phyloP scores from a whole-genome alignment of 2,888 invertebrate genomes.

The Argynnis bischoffii region DNA sequence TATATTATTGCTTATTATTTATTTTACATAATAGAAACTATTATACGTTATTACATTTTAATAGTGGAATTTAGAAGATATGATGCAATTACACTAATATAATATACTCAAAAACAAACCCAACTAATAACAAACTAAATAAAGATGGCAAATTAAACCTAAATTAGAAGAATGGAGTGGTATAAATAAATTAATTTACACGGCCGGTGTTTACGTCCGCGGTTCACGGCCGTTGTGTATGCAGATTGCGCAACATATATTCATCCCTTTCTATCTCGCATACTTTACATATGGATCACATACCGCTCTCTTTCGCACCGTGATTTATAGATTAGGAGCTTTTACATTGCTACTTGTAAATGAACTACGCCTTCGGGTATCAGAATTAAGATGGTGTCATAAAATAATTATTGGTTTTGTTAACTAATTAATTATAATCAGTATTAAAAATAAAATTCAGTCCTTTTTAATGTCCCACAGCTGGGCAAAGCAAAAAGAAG shows the following conservation, averaged over 20 bases:
- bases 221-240: constrained; percentile 62
- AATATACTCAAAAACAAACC: no score
- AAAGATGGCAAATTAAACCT: constrained; percentile 34
- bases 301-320: constrained; percentile 53
- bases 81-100: no score
- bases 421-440: constrained; percentile 32
- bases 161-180: constrained; percentile 41
- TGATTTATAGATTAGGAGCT: constrained; percentile 69
- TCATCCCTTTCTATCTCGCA: constrained; percentile 38
- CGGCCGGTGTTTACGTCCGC: constrained; percentile 67
- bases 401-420: constrained; percentile 70
- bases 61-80: no score
- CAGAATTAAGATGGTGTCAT: constrained; percentile 65
- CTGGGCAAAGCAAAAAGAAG: no score
- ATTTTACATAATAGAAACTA: no score
- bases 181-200: constrained; percentile 49
- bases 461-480: no score
- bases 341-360: constrained; percentile 65
- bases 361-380: constrained; percentile 63
- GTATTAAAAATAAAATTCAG: neutral
- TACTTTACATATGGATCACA: constrained; percentile 30
- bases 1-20: no score
- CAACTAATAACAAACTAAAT: constrained; percentile 21
- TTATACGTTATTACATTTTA: no score
- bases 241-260: constrained; percentile 39